A percentile compares a stretch with the other conserved stretches of the same genome.
Conservation (phyloP, 2,113 vertebrate genomes). For the Climacteris rufus region DNA sequence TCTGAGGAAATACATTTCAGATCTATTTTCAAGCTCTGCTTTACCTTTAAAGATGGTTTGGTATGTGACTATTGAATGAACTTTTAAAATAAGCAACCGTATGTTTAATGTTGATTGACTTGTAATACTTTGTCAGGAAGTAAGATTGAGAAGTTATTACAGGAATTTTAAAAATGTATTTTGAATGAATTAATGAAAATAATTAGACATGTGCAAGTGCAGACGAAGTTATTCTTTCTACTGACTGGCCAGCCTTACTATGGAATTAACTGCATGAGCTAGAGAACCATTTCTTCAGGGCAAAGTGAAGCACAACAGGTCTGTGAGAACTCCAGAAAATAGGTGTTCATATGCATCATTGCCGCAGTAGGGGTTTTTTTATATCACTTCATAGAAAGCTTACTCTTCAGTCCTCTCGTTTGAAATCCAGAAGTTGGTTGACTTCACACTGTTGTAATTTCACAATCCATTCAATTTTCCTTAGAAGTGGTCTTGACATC, state of each 20-base stretch:
- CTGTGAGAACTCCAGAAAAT: background rate
- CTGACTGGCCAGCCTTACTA: background rate
- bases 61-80: background rate
- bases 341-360: background rate
- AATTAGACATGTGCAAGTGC: background rate
- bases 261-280: background rate
- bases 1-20: background rate
- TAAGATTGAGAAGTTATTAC: background rate
- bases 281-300: background rate
- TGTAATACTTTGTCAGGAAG: background rate
- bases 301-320: background rate
- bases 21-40: background rate
- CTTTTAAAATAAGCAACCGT: conserved; percentile 14
- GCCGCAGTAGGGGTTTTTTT: background rate
- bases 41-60: background rate
- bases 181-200: background rate
- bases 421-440: background rate
- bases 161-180: background rate
- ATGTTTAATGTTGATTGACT: background rate
- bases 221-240: background rate
- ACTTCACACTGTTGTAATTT: background rate
- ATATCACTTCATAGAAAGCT: background rate
- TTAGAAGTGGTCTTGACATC: background rate
- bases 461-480: background rate
- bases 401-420: background rate